A percentile compares a stretch with the other conserved stretches of the same genome.
Conservation (phyloP, 2,888 invertebrate genomes). For the Spodoptera littoralis region DNA sequence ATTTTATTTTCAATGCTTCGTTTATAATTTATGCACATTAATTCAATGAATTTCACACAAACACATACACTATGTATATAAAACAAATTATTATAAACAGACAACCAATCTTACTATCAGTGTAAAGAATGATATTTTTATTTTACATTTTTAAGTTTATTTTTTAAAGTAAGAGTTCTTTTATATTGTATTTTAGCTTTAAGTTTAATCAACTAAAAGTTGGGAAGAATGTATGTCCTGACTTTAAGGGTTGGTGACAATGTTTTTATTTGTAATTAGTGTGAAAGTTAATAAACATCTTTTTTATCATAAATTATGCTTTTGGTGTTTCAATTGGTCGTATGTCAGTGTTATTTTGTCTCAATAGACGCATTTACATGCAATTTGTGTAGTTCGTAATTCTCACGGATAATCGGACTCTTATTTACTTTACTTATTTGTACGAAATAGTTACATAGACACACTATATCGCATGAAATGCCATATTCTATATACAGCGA, state of each 20-base stretch:
- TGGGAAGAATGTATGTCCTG: slow-evolving; percentile 24
- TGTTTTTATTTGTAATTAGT: slow-evolving; percentile 41
- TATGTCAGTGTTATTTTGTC: background rate
- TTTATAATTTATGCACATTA: background rate
- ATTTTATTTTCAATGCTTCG: background rate
- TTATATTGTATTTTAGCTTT: slow-evolving; percentile 52
- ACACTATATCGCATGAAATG: too few relatives aligned
- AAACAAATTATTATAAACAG: slow-evolving; percentile 23
- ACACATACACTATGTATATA: slow-evolving; percentile 22
- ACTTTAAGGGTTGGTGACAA: slow-evolving; percentile 31
- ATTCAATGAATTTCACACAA: slow-evolving; percentile 3
- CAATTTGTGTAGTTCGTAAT: background rate
- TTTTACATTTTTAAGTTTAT: slow-evolving; percentile 50
- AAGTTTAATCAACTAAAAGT: slow-evolving; percentile 48
- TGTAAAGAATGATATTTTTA: slow-evolving; percentile 49
- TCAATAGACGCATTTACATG: slow-evolving; percentile 4
- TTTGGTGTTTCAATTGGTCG: slow-evolving; percentile 32
- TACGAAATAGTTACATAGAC: too few relatives aligned
- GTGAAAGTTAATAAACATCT: slow-evolving; percentile 47
- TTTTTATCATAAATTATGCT: slow-evolving; percentile 21
- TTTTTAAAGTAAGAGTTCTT: slow-evolving; percentile 40
- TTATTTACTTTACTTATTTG: too few relatives aligned
- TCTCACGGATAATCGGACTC: background rate
- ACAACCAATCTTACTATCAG: slow-evolving; percentile 26
- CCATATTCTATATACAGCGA: too few relatives aligned